Evolutionary conservation across 1,140 invertebrate genomes (phyloP).

Genomic region (Bombus polaris): DNA sequence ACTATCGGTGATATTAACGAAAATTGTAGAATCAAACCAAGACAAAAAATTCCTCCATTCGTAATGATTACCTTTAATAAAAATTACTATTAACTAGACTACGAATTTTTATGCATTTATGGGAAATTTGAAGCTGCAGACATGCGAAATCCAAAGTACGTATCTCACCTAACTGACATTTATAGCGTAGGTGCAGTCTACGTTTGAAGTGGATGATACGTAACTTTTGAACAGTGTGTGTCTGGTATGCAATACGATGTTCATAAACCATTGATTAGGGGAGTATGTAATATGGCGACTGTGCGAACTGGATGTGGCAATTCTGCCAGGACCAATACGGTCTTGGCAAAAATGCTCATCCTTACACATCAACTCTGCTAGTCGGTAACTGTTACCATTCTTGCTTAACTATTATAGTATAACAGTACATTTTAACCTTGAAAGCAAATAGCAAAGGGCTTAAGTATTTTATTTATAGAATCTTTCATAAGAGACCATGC

Average conservation of each 20-base stretch:
- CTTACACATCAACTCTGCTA: not conserved
- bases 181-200: no score
- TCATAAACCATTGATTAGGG: conserved; percentile 4
- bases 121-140: no score
- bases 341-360: conserved; percentile 40
- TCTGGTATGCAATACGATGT: not conserved
- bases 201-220: not conserved
- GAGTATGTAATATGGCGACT: not conserved
- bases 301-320: not conserved
- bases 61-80: no score
- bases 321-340: conserved; percentile 40
- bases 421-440: not conserved
- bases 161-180: no score
- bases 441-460: not conserved
- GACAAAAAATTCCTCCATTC: no score
- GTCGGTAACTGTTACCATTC: not conserved
- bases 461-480: not conserved
- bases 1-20: no score
- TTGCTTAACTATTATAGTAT: not conserved
- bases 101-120: no score
- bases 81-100: no score
- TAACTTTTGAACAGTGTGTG: not conserved
- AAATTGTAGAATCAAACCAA: no score
- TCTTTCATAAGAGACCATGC: not conserved
- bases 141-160: no score